Evolutionary conservation across 1,140 invertebrate species (phyloP).

Genomic region (Eulimnadia texana): DNA sequence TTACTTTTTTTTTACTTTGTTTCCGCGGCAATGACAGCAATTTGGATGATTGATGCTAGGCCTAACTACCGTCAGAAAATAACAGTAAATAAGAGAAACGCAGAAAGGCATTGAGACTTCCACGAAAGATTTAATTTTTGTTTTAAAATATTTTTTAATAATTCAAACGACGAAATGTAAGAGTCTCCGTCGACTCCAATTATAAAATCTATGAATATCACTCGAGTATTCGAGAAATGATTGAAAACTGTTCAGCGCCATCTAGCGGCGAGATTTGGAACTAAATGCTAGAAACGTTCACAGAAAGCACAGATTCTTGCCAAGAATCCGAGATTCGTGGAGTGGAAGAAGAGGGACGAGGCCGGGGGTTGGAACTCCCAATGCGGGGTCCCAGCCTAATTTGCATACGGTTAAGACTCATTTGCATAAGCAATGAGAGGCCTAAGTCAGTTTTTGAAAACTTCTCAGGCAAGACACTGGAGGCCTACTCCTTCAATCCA

Average conservation of each 20-base stretch:
- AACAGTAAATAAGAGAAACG: too few relatives aligned
- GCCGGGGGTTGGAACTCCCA: not conserved
- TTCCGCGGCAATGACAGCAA: not conserved
- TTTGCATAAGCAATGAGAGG: not conserved
- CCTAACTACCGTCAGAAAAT: not conserved
- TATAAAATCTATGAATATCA: too few relatives aligned
- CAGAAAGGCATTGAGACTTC: too few relatives aligned
- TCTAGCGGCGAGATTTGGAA: too few relatives aligned
- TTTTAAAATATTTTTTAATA: too few relatives aligned
- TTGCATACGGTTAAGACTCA: not conserved
- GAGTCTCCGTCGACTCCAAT: too few relatives aligned
- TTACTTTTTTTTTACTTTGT: too few relatives aligned
- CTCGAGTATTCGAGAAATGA: too few relatives aligned
- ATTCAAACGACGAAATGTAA: too few relatives aligned
- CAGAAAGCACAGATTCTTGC: not conserved
- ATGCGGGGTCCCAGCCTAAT: not conserved
- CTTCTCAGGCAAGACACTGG: not conserved
- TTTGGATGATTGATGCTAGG: not conserved
- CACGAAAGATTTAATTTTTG: too few relatives aligned
- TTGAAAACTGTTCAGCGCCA: too few relatives aligned
- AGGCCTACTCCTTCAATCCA: not conserved
- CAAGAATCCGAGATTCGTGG: not conserved
- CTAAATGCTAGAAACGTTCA: too few relatives aligned
- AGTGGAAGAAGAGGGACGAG: not conserved
- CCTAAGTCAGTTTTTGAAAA: not conserved